A percentile compares a stretch with the other conserved stretches of the same genome.
phyloP scores from a whole-genome alignment of 2,888 invertebrate species.

The Cheilosia vulpina region DNA sequence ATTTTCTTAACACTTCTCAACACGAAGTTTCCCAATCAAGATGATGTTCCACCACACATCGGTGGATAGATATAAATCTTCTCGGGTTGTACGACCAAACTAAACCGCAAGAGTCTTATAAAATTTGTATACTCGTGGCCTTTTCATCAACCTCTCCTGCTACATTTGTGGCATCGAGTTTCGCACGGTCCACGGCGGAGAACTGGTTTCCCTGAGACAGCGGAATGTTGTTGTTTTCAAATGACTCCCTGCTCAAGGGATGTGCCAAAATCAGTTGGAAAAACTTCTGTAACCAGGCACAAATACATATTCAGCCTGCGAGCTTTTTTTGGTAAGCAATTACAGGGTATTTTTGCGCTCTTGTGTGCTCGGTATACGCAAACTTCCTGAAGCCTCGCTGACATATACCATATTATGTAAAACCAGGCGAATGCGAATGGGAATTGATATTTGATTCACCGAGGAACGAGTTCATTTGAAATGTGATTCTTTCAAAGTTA shows the following conservation, averaged over 20 bases:
- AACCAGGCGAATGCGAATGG: conserved; percentile 29
- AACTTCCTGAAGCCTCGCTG: conserved; percentile 41
- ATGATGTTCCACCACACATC: conserved; percentile 37
- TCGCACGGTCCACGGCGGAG: conserved; percentile 18
- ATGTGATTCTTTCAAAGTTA: conserved; percentile 59
- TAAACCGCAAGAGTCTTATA: conserved; percentile 12
- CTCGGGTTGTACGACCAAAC: conserved; percentile 22
- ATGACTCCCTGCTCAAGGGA: conserved; percentile 28
- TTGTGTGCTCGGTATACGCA: conserved; percentile 27
- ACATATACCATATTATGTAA: conserved; percentile 19
- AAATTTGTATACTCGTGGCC: conserved; percentile 15
- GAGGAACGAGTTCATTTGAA: conserved; percentile 53
- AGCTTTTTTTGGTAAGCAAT: conserved; percentile 47
- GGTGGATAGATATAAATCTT: conserved; percentile 41
- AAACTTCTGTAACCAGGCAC: conserved; percentile 7
- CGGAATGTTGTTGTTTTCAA: conserved; percentile 45
- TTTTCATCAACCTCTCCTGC: conserved; percentile 55
- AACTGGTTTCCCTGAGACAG: conserved; percentile 19
- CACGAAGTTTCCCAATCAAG: conserved; percentile 64
- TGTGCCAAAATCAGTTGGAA: not conserved
- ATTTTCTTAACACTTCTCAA: conserved; percentile 65
- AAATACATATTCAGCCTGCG: conserved; percentile 1
- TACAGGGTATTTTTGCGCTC: conserved; percentile 46
- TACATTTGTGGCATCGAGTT: conserved; percentile 63
- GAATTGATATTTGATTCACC: conserved; percentile 39